Evolutionary conservation across 1,140 invertebrate genomes (phyloP).

Genomic region (Homarus americanus): DNA sequence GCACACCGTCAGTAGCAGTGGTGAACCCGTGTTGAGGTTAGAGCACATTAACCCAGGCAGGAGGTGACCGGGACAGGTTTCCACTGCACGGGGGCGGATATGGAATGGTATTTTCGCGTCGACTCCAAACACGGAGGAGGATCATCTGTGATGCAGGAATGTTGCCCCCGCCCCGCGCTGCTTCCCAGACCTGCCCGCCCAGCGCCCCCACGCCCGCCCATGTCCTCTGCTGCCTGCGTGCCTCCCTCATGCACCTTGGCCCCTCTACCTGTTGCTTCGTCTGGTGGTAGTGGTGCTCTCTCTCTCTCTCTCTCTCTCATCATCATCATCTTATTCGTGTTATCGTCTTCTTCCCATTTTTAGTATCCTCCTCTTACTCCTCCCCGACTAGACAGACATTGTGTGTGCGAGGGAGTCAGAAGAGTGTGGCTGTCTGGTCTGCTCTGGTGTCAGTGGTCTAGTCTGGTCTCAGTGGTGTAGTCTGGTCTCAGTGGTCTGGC

Average conservation of each 20-base stretch:
- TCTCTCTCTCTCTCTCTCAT: neutral
- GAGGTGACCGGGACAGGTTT: conserved; percentile 2
- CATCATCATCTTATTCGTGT: no score
- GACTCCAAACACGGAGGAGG: conserved; percentile 50
- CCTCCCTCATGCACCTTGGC: neutral
- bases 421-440: no score
- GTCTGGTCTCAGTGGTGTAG: no score
- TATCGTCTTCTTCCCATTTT: neutral
- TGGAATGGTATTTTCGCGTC: conserved; percentile 67
- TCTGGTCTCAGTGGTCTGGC: no score
- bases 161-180: conserved; percentile 35
- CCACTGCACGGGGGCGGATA: conserved; percentile 38
- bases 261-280: no score
- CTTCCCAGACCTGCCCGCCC: conserved; percentile 10
- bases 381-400: no score
- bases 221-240: neutral
- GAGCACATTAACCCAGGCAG: neutral
- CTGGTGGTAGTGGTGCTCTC: neutral
- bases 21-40: no score
- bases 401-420: no score
- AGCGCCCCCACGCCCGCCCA: neutral
- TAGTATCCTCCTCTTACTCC: no score
- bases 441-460: no score
- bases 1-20: no score
- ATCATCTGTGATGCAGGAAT: conserved; percentile 63